These are phyloP conservation scores for Pterobdella sp. DNA, from an alignment of 2,888 invertebrate genomes.

Conservation along the genomic window DNA sequence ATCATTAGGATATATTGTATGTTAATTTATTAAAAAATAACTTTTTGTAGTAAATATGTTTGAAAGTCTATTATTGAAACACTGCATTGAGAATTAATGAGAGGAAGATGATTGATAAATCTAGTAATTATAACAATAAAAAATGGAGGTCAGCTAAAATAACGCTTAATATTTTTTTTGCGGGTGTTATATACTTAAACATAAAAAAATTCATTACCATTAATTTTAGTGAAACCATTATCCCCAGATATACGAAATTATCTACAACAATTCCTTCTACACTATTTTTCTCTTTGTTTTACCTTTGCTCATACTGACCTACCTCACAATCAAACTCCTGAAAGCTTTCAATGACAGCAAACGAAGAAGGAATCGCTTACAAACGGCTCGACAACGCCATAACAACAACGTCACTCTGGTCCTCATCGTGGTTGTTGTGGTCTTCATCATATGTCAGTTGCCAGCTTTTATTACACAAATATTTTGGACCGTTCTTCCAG, in stretches of 20 bases:
- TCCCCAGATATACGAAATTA: conserved; percentile 24
- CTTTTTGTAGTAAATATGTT: too few relatives aligned
- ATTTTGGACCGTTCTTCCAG: conserved; percentile 36
- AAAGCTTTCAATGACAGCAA: conserved; percentile 35
- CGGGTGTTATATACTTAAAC: too few relatives aligned
- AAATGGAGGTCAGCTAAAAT: too few relatives aligned
- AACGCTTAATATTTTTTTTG: too few relatives aligned
- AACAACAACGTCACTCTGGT: conserved; percentile 39
- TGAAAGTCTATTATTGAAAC: too few relatives aligned
- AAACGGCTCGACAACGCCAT: conserved; percentile 35
- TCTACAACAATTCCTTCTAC: conserved; percentile 31
- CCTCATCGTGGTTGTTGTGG: conserved; percentile 37
- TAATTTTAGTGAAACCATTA: too few relatives aligned
- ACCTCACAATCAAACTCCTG: conserved; percentile 37
- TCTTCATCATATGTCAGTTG: conserved; percentile 38
- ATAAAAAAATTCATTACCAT: too few relatives aligned
- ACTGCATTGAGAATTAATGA: too few relatives aligned
- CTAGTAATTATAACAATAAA: too few relatives aligned
- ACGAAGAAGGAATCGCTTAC: conserved; percentile 34
- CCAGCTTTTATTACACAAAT: conserved; percentile 39
- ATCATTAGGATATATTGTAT: too few relatives aligned
- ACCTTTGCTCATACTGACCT: conserved; percentile 36
- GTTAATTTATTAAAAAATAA: too few relatives aligned
- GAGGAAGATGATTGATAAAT: too few relatives aligned
- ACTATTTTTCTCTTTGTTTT: conserved; percentile 34